Conservation (phyloP, 2,888 invertebrate species). For the Platycnemis pennipes region DNA sequence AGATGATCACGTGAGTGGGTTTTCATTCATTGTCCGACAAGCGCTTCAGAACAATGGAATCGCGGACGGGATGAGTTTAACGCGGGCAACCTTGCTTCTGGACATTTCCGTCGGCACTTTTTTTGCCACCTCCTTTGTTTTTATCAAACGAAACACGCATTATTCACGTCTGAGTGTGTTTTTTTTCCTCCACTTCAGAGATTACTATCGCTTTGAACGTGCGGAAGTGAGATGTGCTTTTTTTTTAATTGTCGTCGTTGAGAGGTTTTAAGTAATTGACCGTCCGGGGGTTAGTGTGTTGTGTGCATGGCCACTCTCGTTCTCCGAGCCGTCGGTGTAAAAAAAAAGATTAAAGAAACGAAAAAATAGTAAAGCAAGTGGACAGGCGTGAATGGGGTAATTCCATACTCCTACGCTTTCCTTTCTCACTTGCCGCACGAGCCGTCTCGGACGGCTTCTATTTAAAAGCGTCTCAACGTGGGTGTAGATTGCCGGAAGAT, state of each 20-base stretch:
- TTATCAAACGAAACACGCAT: neutral
- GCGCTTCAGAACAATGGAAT: neutral
- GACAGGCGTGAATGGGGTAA: neutral
- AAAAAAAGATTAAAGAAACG: neutral
- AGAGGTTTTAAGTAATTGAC: neutral
- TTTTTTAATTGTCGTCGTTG: neutral
- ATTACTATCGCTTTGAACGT: neutral
- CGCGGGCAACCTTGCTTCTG: neutral
- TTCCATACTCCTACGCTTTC: neutral
- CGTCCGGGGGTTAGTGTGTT: neutral
- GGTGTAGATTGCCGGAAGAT: constrained; percentile 12
- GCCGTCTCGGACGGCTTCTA: neutral
- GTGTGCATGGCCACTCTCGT: neutral
- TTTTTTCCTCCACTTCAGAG: neutral
- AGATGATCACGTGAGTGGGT: too few species aligned
- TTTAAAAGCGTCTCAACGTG: neutral
- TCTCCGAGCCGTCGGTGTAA: neutral
- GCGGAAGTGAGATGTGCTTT: neutral
- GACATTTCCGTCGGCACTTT: neutral
- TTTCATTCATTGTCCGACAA: too few species aligned
- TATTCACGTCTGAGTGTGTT: neutral
- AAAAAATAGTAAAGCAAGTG: neutral
- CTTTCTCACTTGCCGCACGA: neutral
- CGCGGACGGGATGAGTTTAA: neutral
- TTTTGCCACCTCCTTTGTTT: neutral